Base-by-base conservation (phyloP, 2,888 invertebrate genomes). In the Coelinius sp. region DNA sequence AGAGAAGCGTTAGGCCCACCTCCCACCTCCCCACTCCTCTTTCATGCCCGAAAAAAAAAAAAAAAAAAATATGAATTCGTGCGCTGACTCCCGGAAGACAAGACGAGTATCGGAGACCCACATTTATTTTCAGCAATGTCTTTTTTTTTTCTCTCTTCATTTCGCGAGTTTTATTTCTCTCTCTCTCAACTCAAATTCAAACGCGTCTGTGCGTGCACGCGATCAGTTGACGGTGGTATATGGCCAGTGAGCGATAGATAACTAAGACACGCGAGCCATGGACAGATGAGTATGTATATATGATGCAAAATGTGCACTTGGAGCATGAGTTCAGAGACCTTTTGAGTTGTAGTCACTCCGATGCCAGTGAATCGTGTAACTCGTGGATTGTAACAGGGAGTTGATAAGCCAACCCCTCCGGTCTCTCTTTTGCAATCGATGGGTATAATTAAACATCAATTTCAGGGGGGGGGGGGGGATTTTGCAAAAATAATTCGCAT, bases 271-370 rank as follows among this genome's bases (percentile, higher is more conserved):
- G 24, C 67, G 53, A 52, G 24, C 6, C 20, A 6, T 14, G 20
- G n/a, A n/a, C 65, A 35, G 20, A 38, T 24, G 52, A 22, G 49
- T n/a, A 2, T 35, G n/a, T 67, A 20, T 31, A 20, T 67, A 35
- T 31, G 35, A 35, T 59, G 35, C n/a, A 17, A 20, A 14, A 59
- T 14, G 14, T 59, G 31, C 31, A 35, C 8, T 59, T 1, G 14
- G 46, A 20, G 31, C n/a, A 44, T 44, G 80, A 76, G 81, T 82
- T 82, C 83, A 80, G 79, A 80, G 83, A 82, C 81, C 82, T 73
- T 25, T 59, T 59, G 35, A 59, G 35, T 35, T 59, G 80, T 74
- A 56, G 73, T 71, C 73, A 74, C 76, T 79, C 79, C 81, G 80
- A 80, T 78, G 80, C 76, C 81, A 82, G 77, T 70, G 79, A 75